Evolutionary conservation across 35 echinoderm and acorn worm genomes (phyloP), one percentile per base, ranked within the genome.

Genomic region (Heliocidaris tuberculata): DNA sequence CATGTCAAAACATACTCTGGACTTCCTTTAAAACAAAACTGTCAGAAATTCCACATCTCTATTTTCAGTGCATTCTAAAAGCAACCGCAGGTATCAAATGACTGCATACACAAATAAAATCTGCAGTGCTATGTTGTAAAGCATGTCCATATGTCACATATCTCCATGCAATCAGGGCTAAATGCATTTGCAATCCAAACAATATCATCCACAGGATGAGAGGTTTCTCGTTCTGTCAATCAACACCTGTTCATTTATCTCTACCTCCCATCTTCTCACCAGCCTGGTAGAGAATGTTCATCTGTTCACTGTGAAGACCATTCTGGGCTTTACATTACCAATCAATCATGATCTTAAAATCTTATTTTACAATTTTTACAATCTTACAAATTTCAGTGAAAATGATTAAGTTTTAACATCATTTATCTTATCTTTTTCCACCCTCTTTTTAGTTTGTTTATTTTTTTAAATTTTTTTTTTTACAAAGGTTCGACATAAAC

Each of bases 151-250:
- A 78, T 78, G 65, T n/a, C 19, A 78, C 65, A 78, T 78, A n/a
- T 56, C 19, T 78, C 21, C 27, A 21, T 78, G 19, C 65, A 27
- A 78, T 78, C 65, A 78, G 7, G 27, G 65, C 65, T 78, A 78
- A 78, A 78, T 78, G 65, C 65, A 78, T 78, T 78, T 78, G 65
- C 65, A 78, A 78, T 78, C 65, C 65, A 78, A 78, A 78, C 65
- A 78, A 78, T 78, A 78, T 78, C 65, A 27, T 78, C 6, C 21
- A 78, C 21, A 2, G 65, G 65, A 78, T 78, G 65, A 78, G 7
- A 78, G 65, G 65, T 78, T 78, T 78, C 65, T 78, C 4, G 21
- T 78, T 78, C 65, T 78, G 65, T 78, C 65, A 78, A 78, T 78
- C 65, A 4, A 78, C 65, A 78, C 65, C 65, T 78, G 65, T 78